Evolutionary conservation across 2,797 vertebrate species (phyloP).

Genomic region (Carduelis carduelis): DNA sequence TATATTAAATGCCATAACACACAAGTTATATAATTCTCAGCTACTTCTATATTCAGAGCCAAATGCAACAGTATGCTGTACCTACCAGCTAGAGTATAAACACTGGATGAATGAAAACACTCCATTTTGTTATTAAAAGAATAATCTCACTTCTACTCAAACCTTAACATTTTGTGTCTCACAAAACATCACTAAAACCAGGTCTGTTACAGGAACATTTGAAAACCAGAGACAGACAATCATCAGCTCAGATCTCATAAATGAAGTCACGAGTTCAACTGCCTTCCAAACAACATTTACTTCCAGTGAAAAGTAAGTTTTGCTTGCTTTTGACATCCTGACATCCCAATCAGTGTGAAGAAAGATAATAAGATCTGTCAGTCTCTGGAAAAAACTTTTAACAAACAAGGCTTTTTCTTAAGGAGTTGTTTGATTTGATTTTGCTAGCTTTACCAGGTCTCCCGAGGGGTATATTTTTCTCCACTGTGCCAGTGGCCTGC

Average conservation of each 20-base stretch:
- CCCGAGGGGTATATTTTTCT: not conserved
- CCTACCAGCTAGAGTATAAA: not conserved
- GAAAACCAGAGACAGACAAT: not conserved
- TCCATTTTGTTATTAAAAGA: not conserved
- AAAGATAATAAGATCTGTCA: not conserved
- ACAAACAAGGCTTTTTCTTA: not conserved
- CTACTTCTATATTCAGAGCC: not conserved
- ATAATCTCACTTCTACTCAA: not conserved
- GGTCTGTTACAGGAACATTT: not conserved
- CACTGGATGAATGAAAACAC: not conserved
- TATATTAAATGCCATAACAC: not conserved
- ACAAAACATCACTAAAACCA: not conserved
- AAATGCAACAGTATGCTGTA: not conserved
- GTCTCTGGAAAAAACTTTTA: not conserved
- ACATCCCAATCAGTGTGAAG: not conserved
- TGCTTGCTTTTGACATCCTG: not conserved
- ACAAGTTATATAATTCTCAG: not conserved
- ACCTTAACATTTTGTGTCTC: not conserved
- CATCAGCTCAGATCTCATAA: not conserved
- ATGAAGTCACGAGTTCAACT: not conserved
- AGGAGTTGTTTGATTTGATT: conserved; percentile 1
- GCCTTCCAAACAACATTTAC: not conserved
- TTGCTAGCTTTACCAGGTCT: not conserved
- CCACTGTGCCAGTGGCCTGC: not conserved
- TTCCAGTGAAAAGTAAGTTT: not conserved